Base-by-base conservation (phyloP, 2,888 invertebrate genomes). In the Clitarchus hookeri region DNA sequence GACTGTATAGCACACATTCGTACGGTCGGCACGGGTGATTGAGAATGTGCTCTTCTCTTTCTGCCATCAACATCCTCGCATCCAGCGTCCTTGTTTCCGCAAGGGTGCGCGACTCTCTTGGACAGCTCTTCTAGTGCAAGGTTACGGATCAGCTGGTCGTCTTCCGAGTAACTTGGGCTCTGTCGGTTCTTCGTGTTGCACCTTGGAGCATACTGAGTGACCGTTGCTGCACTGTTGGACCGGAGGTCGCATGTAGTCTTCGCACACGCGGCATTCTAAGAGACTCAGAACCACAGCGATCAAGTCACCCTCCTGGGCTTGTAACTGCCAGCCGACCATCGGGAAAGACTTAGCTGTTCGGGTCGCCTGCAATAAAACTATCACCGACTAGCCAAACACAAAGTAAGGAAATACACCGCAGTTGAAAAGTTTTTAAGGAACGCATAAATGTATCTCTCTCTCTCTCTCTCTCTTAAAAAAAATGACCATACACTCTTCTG, bases 171-270 rank as follows among this genome's bases (percentile, higher is more conserved):
- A 6, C 94, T 92, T 84, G 94, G 94, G 90, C 94, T 94, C 79
- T 92, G 90, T 86, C 91, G 89, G 65, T 94, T 93, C 44, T 93
- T 93, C 84, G 91, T 91, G 89, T 94, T 93, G 89, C 94, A 94
- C 48, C 48, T 91, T 91, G 83, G 90, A 91, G 91, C 94, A 94
- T 89, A 94, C 92, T 78, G 94, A 92, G 90, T 94, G 94, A 0
- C 94, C 94, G 89, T 94, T 93, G 16, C 93, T 93, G 90, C 94
- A 94, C 91, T 94, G 94, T 86, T 93, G 91, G 88, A 94, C 93
- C 48, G 94, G 94, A 84, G 94, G 93, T 89, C 92, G 92, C 91
- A 94, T 93, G 91, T 93, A 93, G 89, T 94, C 94, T 89, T 94
- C 91, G 90, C 94, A 94, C 88, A 94, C 93, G 27, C 94, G 94